These are phyloP conservation scores for Chaitophorus viminalis DNA, from an alignment of 2,888 invertebrate species.

Conservation along the genomic window DNA sequence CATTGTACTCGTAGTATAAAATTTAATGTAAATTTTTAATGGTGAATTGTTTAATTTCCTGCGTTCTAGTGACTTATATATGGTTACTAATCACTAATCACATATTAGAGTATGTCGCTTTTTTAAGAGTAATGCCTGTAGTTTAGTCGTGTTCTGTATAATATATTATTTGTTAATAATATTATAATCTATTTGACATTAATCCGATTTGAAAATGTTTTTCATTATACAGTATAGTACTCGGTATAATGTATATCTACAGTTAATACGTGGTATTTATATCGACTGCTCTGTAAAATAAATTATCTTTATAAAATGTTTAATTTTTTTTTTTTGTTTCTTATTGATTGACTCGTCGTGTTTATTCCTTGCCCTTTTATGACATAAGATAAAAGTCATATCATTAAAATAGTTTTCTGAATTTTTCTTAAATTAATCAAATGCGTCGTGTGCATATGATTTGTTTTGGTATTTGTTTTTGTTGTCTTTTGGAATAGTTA, in stretches of 20 bases:
- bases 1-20: not conserved
- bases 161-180: not conserved
- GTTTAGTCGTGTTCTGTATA: not conserved
- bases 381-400: constrained; percentile 25
- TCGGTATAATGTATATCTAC: no score
- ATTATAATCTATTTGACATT: not conserved
- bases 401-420: constrained; percentile 39
- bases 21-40: no score
- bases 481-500: not conserved
- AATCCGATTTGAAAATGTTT: not conserved
- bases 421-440: constrained; percentile 21
- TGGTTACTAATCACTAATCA: no score
- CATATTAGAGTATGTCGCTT: not conserved
- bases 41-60: not conserved
- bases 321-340: not conserved
- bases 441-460: not conserved
- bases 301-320: not conserved
- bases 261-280: not conserved
- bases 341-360: not conserved
- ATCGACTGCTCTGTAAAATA: not conserved
- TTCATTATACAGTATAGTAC: no score
- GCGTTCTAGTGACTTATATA: not conserved
- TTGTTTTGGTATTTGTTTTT: not conserved
- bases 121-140: not conserved
- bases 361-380: constrained; percentile 10